These are phyloP conservation scores for Astyanax mexicanus DNA, from an alignment of 2,797 vertebrate species.

Conservation along the genomic window DNA sequence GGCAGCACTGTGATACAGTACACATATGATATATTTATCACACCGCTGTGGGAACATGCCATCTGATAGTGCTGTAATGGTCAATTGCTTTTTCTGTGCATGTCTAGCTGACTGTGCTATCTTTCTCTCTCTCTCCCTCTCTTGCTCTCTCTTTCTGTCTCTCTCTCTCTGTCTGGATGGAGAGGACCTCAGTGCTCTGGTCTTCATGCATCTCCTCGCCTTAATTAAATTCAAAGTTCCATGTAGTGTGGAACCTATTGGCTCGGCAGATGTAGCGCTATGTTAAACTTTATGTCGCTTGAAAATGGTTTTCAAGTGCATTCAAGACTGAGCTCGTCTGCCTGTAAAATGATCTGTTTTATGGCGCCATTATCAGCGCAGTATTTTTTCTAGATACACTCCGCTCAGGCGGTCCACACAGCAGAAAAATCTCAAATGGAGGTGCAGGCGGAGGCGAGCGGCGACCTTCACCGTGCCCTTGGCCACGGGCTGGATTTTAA, in stretches of 20 bases:
- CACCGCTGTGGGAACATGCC: not conserved
- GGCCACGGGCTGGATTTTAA: constrained; percentile 54
- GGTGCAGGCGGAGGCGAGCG: constrained; percentile 74
- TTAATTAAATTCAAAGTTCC: constrained; percentile 92
- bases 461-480: constrained; percentile 79
- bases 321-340: constrained; percentile 90
- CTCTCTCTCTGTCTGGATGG: constrained; percentile 34
- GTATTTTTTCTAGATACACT: constrained; percentile 82
- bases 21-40: not conserved
- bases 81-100: not conserved
- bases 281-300: constrained; percentile 99
- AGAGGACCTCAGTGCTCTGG: constrained; percentile 40
- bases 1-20: not conserved
- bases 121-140: not conserved
- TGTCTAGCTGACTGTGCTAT: not conserved
- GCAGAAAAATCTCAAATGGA: constrained; percentile 73
- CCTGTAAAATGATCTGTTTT: constrained; percentile 96
- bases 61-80: not conserved
- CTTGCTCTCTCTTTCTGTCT: constrained; percentile 20
- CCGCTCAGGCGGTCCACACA: constrained; percentile 68
- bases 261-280: constrained; percentile 94
- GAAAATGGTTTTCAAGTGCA: constrained; percentile 95
- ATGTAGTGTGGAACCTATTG: constrained; percentile 88
- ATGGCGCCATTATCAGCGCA: constrained; percentile 80
- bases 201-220: constrained; percentile 60